phyloP scores from a whole-genome alignment of 2,113 vertebrate genomes.

The Cairina moschata region DNA sequence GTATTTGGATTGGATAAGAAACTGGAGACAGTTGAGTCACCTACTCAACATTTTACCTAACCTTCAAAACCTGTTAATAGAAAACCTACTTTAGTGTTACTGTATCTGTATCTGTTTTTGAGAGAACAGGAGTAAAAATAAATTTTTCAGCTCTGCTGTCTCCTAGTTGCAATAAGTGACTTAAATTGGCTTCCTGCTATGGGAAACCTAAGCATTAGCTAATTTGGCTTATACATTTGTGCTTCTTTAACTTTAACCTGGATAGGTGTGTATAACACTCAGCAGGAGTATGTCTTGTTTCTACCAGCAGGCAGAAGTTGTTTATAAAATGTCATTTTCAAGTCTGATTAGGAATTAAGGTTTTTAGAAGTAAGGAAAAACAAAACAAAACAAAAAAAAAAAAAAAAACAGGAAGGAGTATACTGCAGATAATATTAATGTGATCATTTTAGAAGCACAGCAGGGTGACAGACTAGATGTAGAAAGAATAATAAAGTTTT shows the following conservation, averaged over 20 bases:
- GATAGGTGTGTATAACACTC: background rate
- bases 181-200: slow-evolving; percentile 3
- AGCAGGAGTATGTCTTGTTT: background rate
- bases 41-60: background rate
- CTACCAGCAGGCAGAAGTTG: background rate
- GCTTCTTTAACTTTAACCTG: background rate
- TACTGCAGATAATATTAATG: background rate
- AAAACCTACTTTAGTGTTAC: background rate
- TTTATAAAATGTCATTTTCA: background rate
- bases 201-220: background rate
- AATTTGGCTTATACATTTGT: background rate
- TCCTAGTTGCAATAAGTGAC: background rate
- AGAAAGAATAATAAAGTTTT: slow-evolving; percentile 26
- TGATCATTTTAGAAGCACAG: background rate
- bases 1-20: background rate
- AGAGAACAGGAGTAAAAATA: background rate
- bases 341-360: background rate
- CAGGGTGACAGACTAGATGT: background rate
- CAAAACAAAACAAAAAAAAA: background rate
- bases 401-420: background rate
- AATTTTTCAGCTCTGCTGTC: background rate
- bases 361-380: background rate
- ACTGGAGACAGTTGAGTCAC: background rate
- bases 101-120: background rate
- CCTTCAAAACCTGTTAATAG: background rate